Evolutionary conservation across 2,888 invertebrate genomes (phyloP), one percentile per base, ranked within the genome.

Genomic region (Xestia xanthographa): DNA sequence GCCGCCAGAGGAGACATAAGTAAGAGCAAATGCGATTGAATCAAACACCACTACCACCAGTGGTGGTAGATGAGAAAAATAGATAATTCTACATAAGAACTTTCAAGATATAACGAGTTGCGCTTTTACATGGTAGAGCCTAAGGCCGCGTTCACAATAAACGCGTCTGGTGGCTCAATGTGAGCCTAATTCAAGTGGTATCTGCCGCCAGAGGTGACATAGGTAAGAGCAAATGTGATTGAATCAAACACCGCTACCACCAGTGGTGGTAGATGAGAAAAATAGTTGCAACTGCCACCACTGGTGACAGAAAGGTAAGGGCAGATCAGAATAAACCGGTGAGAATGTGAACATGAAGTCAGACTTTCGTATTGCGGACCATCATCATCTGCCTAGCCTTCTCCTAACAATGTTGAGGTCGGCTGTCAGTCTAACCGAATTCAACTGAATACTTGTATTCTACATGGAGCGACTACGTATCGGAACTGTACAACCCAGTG

Each of bases 1-100:
- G n/a, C n/a, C n/a, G n/a, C n/a, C n/a, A n/a, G n/a, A n/a, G n/a
- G n/a, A n/a, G n/a, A n/a, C n/a, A n/a, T n/a, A n/a, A n/a, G n/a
- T n/a, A n/a, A n/a, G n/a, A n/a, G 38, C 38, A 38, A 38, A 38
- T 38, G 38, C 38, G 38, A 8, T 8, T 4, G 38, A 38, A 38
- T 38, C 5, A 38, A 38, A 38, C 38, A 38, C 38, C 5, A 38
- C 38, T 8, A 38, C 38, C 38, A 38, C 38, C 38, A 38, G 38
- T 38, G 8, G 38, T 38, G 38, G 38, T 38, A 38, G 8, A 38
- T 38, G 38, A 38, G 4, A 38, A 38, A 38, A 38, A 38, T 6
- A 41, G 41, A n/a, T n/a, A 78, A 77, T 71, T 63, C 45, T 41
- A 5, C n/a, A 22, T 26, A 34, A n/a, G 17, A 29, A 29, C 41